Evolutionary conservation across 2,888 invertebrate species (phyloP).

Genomic region (Trachelus troglodyta): DNA sequence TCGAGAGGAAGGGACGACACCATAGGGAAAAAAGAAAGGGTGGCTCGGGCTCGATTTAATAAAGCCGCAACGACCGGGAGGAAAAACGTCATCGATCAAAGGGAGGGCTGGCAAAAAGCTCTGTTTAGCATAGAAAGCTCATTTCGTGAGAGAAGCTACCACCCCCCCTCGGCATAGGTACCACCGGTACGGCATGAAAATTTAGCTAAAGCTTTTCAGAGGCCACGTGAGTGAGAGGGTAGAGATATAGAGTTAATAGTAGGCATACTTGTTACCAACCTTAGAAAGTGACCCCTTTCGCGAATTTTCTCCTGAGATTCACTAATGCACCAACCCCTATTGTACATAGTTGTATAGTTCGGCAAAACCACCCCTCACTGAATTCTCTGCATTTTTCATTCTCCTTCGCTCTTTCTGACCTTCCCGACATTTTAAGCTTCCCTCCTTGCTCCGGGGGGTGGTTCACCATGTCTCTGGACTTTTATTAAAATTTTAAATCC

Average conservation of each 20-base stretch:
- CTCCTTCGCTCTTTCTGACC: constrained; percentile 6
- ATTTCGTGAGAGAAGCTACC: constrained; percentile 23
- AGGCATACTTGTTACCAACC: not conserved
- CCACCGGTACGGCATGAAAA: constrained; percentile 33
- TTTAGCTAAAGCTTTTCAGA: constrained; percentile 25
- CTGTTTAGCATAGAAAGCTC: constrained; percentile 48
- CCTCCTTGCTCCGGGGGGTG: not conserved
- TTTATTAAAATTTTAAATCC: constrained; percentile 53
- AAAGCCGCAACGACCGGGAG: constrained; percentile 29
- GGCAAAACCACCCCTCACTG: not conserved
- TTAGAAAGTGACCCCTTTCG: not conserved
- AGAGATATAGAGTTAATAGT: not conserved
- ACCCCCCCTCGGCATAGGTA: constrained; percentile 2
- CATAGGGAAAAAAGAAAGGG: constrained; percentile 2
- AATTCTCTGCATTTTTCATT: not conserved
- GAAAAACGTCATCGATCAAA: constrained; percentile 38
- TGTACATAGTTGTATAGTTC: not conserved
- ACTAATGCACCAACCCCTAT: not conserved
- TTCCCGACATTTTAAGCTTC: not conserved
- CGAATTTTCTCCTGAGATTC: not conserved
- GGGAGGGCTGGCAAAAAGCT: constrained; percentile 30
- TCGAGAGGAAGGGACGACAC: constrained; percentile 1
- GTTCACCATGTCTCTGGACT: constrained; percentile 29
- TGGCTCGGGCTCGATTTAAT: constrained; percentile 23
- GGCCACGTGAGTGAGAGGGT: not conserved